These are phyloP conservation scores for Mus spretus DNA, from an alignment of 2,797 vertebrate species.

Conservation along the genomic window DNA sequence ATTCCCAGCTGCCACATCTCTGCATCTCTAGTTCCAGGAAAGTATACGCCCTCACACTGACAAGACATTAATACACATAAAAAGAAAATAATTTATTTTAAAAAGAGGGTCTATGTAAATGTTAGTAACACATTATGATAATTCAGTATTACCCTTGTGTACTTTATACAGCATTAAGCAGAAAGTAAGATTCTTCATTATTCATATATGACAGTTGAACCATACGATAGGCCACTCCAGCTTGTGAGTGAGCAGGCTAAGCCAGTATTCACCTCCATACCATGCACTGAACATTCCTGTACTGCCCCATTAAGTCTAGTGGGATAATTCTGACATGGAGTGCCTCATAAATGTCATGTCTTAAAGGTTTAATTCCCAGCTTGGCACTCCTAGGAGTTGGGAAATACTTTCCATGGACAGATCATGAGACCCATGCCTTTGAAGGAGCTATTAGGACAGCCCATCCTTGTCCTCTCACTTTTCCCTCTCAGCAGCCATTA, in stretches of 20 bases:
- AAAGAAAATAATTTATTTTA: too few species aligned
- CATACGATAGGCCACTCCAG: background rate
- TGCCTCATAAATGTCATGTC: background rate
- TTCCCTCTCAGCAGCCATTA: background rate
- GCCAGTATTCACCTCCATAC: background rate
- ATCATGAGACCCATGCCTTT: rapidly evolving
- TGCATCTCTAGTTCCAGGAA: too few species aligned
- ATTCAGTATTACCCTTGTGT: background rate
- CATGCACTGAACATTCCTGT: background rate
- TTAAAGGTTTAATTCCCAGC: background rate
- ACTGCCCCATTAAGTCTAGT: background rate
- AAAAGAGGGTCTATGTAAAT: background rate
- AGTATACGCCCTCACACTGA: too few species aligned
- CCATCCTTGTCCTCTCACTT: background rate
- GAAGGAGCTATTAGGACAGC: too few species aligned
- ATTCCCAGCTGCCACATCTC: too few species aligned
- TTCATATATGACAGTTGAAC: background rate
- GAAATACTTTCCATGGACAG: too few species aligned
- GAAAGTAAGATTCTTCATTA: background rate
- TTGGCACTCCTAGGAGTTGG: background rate
- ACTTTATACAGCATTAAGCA: slow-evolving; percentile 11
- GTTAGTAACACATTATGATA: background rate
- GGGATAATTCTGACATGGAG: background rate
- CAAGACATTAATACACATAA: too few species aligned
- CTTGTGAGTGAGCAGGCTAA: background rate